Percentiles rank a stretch among this genome's conserved stretches.
Conservation (phyloP, 1,140 invertebrate genomes). For the Doryteuthis pealeii region DNA sequence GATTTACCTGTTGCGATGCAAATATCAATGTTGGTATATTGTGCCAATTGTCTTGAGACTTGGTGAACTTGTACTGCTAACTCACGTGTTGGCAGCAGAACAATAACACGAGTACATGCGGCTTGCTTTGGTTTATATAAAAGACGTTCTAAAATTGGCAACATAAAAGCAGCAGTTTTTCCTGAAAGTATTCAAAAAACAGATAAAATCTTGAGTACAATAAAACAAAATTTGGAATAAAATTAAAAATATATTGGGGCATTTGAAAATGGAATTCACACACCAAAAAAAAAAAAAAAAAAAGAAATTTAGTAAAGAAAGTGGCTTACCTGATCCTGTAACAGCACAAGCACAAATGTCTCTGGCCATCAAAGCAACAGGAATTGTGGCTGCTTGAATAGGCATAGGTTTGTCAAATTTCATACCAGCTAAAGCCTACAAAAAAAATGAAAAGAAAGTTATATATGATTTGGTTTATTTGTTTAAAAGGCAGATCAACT, state of each 20-base stretch:
- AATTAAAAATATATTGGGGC: too few species aligned
- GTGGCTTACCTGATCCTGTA: slow-evolving; percentile 82
- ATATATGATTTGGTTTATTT: too few species aligned
- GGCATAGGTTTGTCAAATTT: slow-evolving; percentile 94
- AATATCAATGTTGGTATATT: slow-evolving; percentile 68
- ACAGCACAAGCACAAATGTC: slow-evolving; percentile 96
- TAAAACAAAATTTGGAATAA: too few species aligned
- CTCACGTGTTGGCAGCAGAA: slow-evolving; percentile 95
- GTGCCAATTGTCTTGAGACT: slow-evolving; percentile 86
- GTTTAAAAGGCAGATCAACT: too few species aligned
- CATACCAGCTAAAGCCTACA: slow-evolving; percentile 78
- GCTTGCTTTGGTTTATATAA: slow-evolving; percentile 70
- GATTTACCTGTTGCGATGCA: slow-evolving; percentile 61
- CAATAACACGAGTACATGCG: slow-evolving; percentile 81
- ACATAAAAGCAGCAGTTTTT: slow-evolving; percentile 98
- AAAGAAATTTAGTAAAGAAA: not conserved
- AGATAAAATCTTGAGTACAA: not conserved
- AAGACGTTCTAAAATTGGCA: slow-evolving; percentile 92
- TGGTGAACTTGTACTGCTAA: slow-evolving; percentile 90
- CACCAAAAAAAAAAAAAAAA: too few species aligned
- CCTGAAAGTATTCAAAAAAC: slow-evolving; percentile 44
- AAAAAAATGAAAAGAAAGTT: slow-evolving; percentile 21
- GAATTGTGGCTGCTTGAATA: slow-evolving; percentile 93
- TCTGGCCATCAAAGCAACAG: slow-evolving; percentile 83
- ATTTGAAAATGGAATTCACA: too few species aligned